Evolutionary conservation across 2,888 invertebrate genomes (phyloP).

Genomic region (Rotaria magnacalcarata): DNA sequence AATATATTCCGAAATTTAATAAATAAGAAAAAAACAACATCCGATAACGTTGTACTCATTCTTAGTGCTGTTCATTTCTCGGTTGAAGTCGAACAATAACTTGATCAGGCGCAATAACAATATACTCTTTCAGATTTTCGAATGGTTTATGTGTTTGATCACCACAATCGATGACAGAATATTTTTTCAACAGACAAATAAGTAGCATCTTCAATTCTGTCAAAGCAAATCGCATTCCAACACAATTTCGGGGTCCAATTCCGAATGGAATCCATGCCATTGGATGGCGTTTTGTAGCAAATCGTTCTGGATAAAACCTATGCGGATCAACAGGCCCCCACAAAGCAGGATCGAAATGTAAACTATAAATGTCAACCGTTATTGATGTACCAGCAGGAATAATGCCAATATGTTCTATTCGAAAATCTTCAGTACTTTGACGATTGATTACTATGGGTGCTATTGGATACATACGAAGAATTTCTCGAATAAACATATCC

Average conservation of each 20-base stretch:
- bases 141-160: not conserved
- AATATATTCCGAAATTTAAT: too few species aligned
- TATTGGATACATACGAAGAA: constrained; percentile 59
- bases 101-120: not conserved
- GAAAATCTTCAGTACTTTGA: constrained; percentile 32
- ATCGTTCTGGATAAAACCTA: constrained; percentile 50
- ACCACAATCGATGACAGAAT: not conserved
- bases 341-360: constrained; percentile 40
- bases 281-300: constrained; percentile 41
- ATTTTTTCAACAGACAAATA: not conserved
- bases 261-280: constrained; percentile 43
- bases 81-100: not conserved
- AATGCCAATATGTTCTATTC: constrained; percentile 25
- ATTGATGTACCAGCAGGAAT: constrained; percentile 37
- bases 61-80: not conserved
- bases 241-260: constrained; percentile 41
- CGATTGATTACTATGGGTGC: constrained; percentile 27
- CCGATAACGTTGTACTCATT: not conserved
- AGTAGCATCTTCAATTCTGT: constrained; percentile 38
- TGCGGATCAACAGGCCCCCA: constrained; percentile 46
- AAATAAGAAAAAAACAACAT: too few species aligned
- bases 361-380: constrained; percentile 24
- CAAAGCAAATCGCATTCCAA: constrained; percentile 44
- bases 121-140: not conserved
- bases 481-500: constrained; percentile 60